phyloP scores from a whole-genome alignment of 2,888 invertebrate species.

The Pristionchus arcanus region DNA sequence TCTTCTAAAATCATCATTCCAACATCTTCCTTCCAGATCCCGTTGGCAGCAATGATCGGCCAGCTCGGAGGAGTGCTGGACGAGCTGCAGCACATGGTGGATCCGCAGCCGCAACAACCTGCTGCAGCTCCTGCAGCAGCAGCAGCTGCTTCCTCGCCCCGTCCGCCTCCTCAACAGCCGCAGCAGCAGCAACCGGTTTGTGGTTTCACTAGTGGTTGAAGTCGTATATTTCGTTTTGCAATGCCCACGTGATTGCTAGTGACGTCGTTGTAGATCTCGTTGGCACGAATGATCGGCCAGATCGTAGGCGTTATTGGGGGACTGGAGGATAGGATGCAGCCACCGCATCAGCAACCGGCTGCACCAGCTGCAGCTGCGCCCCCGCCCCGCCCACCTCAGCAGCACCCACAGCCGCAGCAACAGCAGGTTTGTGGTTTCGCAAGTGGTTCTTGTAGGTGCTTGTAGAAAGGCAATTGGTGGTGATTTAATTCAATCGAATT shows the following conservation, averaged over 20 bases:
- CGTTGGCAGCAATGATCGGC: neutral
- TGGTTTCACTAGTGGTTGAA: too few species aligned
- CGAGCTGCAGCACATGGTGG: neutral
- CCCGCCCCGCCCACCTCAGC: slow-evolving; percentile 60
- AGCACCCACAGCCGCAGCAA: slow-evolving; percentile 55
- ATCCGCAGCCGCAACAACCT: neutral
- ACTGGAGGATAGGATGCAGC: neutral
- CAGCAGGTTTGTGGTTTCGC: neutral
- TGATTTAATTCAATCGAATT: too few species aligned
- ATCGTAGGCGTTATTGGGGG: neutral
- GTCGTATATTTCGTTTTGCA: too few species aligned
- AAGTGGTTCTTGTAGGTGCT: too few species aligned
- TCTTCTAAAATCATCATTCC: too few species aligned
- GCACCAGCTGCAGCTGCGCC: slow-evolving; percentile 59
- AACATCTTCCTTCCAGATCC: too few species aligned
- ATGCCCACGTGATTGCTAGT: too few species aligned
- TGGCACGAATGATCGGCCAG: too few species aligned
- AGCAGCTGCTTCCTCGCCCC: neutral
- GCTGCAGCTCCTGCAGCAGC: slow-evolving; percentile 7
- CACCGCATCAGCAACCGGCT: slow-evolving; percentile 52
- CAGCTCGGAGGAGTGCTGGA: neutral
- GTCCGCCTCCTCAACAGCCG: too few species aligned
- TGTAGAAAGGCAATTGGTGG: too few species aligned
- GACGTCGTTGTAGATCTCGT: too few species aligned
- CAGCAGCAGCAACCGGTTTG: too few species aligned